phyloP scores from a whole-genome alignment of 2,888 invertebrate genomes.

The Bimastos eiseni region DNA sequence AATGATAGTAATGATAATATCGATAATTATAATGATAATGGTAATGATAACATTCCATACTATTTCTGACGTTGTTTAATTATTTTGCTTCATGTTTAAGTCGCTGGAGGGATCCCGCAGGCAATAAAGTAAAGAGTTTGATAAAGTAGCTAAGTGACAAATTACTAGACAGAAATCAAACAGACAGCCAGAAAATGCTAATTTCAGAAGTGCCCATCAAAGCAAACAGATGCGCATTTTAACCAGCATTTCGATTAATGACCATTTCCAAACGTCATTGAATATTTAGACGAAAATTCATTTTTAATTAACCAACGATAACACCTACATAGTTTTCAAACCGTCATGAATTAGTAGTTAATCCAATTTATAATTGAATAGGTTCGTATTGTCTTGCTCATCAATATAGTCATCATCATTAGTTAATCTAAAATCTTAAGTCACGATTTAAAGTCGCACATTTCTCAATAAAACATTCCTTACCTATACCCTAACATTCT shows the following conservation, averaged over 20 bases:
- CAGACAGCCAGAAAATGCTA: no score
- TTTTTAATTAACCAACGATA: background rate
- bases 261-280: no score
- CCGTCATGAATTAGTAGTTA: background rate
- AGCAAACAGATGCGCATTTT: no score
- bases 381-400: background rate
- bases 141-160: no score
- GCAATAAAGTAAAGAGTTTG: no score
- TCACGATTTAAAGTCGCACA: background rate
- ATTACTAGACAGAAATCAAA: no score
- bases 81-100: no score
- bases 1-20: background rate
- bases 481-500: background rate
- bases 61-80: no score
- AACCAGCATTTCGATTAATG: no score
- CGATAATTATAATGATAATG: background rate
- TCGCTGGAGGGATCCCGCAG: no score
- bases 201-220: no score
- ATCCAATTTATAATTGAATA: background rate
- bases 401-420: background rate
- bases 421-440: background rate
- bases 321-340: background rate
- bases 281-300: background rate
- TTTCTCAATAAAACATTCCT: background rate
- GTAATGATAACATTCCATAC: no score